These are phyloP conservation scores for Allophyes oxyacanthae DNA, from an alignment of 2,888 invertebrate genomes.

Conservation along the genomic window DNA sequence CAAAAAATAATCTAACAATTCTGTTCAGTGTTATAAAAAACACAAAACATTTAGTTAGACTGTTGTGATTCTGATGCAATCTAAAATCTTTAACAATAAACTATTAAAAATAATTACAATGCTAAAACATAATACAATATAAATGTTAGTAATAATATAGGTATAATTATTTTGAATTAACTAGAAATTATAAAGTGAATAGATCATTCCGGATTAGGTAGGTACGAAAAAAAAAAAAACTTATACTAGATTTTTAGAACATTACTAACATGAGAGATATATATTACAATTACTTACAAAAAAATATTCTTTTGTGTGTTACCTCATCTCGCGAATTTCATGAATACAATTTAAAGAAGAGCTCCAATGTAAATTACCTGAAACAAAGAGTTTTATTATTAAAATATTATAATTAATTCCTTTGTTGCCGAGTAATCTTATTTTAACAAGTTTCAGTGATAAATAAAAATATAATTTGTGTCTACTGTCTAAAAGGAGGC, in stretches of 20 bases:
- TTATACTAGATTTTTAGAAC: constrained; percentile 15
- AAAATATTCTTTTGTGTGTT: constrained; percentile 43
- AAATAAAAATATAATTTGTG: constrained; percentile 28
- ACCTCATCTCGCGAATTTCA: constrained; percentile 55
- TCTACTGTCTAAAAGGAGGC: constrained; percentile 9
- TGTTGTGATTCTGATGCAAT: too few relatives aligned
- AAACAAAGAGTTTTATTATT: constrained; percentile 54
- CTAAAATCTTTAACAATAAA: too few relatives aligned
- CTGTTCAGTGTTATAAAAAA: too few relatives aligned
- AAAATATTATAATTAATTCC: constrained; percentile 57
- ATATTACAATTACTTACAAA: constrained; percentile 44
- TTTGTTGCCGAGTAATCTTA: constrained; percentile 48
- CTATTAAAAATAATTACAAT: too few relatives aligned
- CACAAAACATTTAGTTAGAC: too few relatives aligned
- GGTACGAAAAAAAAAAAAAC: background rate
- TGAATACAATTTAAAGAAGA: constrained; percentile 47
- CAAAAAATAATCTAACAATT: too few relatives aligned
- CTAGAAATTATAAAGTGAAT: too few relatives aligned
- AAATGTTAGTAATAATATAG: too few relatives aligned
- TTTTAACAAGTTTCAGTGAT: constrained; percentile 29
- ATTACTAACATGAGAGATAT: constrained; percentile 19
- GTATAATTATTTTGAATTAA: too few relatives aligned
- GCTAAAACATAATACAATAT: too few relatives aligned
- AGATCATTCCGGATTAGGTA: too few relatives aligned
- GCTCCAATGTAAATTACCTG: constrained; percentile 52